Conservation (phyloP, 2,113 vertebrate species). For the Epinephelus lanceolatus region DNA sequence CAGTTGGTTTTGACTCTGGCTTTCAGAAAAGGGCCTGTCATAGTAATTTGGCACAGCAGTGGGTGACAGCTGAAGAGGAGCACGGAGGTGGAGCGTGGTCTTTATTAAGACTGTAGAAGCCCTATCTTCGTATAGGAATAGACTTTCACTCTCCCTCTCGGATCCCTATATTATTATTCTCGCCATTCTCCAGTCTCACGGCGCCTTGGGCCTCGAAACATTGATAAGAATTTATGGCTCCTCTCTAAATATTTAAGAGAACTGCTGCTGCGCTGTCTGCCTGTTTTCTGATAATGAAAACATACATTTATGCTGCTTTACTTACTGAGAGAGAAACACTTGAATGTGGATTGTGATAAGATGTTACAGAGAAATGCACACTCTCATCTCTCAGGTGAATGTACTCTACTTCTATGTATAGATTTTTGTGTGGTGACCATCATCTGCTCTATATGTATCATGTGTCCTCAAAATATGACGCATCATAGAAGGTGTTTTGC, state of each 20-base stretch:
- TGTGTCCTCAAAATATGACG: slow-evolving; percentile 57
- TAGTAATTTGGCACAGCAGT: slow-evolving; percentile 58
- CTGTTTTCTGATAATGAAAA: slow-evolving; percentile 15
- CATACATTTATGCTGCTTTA: neutral
- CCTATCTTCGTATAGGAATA: slow-evolving; percentile 42
- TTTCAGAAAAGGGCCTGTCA: slow-evolving; percentile 26
- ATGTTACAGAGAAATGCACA: neutral
- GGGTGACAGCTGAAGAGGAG: slow-evolving; percentile 52
- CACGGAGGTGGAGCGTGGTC: slow-evolving; percentile 29
- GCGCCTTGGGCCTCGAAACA: slow-evolving; percentile 26
- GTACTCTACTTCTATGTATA: slow-evolving; percentile 2
- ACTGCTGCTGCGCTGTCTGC: slow-evolving; percentile 12
- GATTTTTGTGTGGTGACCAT: neutral
- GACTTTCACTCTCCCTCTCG: slow-evolving; percentile 6
- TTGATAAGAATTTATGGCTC: slow-evolving; percentile 58
- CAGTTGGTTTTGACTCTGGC: slow-evolving; percentile 20
- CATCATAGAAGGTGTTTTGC: slow-evolving; percentile 75
- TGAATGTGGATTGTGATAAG: neutral
- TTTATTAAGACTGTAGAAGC: slow-evolving; percentile 41
- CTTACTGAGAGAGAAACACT: neutral
- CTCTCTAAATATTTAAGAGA: slow-evolving; percentile 53
- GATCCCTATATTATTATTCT: slow-evolving; percentile 52
- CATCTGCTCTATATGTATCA: slow-evolving; percentile 28
- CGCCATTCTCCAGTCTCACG: slow-evolving; percentile 27
- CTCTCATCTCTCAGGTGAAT: neutral